phyloP scores from a whole-genome alignment of 1,140 invertebrate species.

The Bombus waltoni region DNA sequence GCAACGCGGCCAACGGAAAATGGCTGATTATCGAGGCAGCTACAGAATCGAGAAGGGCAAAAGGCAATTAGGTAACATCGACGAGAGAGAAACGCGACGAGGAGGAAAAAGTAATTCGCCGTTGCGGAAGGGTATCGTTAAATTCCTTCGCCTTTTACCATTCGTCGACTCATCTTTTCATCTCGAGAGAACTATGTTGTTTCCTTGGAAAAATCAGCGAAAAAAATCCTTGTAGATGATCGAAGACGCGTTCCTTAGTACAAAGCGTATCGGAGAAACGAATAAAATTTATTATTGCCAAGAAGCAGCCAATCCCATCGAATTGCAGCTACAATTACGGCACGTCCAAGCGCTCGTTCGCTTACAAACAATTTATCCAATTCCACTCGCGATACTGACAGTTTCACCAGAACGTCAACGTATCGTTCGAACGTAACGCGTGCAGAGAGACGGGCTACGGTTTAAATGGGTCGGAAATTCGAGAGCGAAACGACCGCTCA shows the following conservation, averaged over 20 bases:
- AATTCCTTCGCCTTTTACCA: neutral
- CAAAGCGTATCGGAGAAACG: too few relatives aligned
- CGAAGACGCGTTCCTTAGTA: neutral
- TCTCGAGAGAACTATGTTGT: neutral
- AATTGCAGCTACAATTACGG: neutral
- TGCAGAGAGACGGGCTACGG: too few relatives aligned
- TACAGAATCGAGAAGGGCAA: neutral
- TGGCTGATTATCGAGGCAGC: neutral
- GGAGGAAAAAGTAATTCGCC: constrained; percentile 1
- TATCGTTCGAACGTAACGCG: neutral
- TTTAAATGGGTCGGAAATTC: neutral
- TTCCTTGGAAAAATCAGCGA: too few relatives aligned
- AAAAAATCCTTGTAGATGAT: neutral
- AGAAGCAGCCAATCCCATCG: neutral
- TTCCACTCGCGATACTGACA: neutral
- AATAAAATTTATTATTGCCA: too few relatives aligned
- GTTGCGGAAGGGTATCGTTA: constrained; percentile 42
- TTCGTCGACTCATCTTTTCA: too few relatives aligned
- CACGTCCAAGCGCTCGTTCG: neutral
- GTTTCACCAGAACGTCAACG: neutral
- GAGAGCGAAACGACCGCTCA: neutral
- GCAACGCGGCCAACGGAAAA: neutral
- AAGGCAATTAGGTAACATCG: constrained; percentile 31
- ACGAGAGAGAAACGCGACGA: neutral
- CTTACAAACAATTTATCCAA: neutral